Evolutionary conservation across 2,888 invertebrate species (phyloP).

Genomic region (Tanytarsus gracilentus): DNA sequence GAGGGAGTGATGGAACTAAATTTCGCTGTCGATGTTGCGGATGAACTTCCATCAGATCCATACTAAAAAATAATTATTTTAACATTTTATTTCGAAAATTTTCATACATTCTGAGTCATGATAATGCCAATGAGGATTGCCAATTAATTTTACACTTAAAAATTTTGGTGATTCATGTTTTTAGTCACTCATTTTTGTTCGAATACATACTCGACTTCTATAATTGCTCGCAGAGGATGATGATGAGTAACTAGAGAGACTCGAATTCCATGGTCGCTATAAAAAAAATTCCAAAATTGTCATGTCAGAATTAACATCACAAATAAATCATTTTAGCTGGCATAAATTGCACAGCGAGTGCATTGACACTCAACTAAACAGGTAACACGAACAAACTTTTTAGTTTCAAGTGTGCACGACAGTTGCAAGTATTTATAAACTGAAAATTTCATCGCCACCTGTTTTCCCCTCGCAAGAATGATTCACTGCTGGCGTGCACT

Average conservation of each 20-base stretch:
- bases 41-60: constrained; percentile 20
- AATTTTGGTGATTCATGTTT: background rate
- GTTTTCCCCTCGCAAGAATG: background rate
- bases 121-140: too few relatives aligned
- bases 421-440: constrained; percentile 5
- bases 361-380: background rate
- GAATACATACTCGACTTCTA: constrained; percentile 26
- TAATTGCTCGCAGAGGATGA: constrained; percentile 18
- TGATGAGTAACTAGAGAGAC: constrained; percentile 25
- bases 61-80: constrained; percentile 25
- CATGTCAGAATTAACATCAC: background rate
- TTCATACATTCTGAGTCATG: too few relatives aligned
- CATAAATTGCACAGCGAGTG: background rate
- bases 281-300: constrained; percentile 8
- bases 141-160: background rate
- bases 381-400: background rate
- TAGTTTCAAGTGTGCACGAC: background rate
- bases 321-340: background rate
- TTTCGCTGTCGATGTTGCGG: constrained; percentile 34
- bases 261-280: constrained; percentile 26
- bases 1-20: constrained; percentile 33
- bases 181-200: background rate
- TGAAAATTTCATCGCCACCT: constrained; percentile 8
- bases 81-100: background rate
- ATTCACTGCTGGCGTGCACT: background rate